Base-by-base conservation (phyloP, 2,797 vertebrate species). In the Sebastes paucispinis region DNA sequence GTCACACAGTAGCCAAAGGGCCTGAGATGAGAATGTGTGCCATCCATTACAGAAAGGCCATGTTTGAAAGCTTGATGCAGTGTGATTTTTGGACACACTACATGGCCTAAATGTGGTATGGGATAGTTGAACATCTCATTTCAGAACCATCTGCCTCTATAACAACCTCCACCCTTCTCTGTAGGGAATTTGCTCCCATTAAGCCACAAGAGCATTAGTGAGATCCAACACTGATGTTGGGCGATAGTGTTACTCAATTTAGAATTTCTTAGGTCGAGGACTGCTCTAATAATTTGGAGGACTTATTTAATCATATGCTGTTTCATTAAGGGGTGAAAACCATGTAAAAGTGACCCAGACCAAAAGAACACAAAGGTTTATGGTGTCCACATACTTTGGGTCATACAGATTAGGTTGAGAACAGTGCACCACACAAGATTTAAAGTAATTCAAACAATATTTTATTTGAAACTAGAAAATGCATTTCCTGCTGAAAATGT, bases 21-120 rank as follows among this genome's bases (percentile, higher is more conserved):
- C 66, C 4, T 4, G 27, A 64, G 73, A 83, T 76, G 59, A 81
- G 54, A 64, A 34, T 1, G 25, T 20, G 72, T 62, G 69, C 50
- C 60, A 70, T 80, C 64, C 59, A 11, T 75, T 8, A 31, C 58
- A 43, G 6, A 24, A 32, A 22, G 25, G 50, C 31, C 6, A 4
- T 22, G 24, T 64, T 62, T 74, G 62, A 68, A 50, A 2, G 54
- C 34, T 68, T 22, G 31, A 31, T 43, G 29, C 9, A 20, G 43
- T 52, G 55, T 6, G 11, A 2, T 34, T 63, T 76, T n/a, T 22
- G 32, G 57, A 72, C 29, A 12, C 52, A 8, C 13, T 52, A 8
- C 20, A 31, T n/a, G 22, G 39, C 7, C 39, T 18, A 16, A 39
- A 8, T 32, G 52, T 34, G 25, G 25, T 27, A 22, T 14, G 43